Conservation (phyloP, 2,888 invertebrate genomes). For the Emesis furor region DNA sequence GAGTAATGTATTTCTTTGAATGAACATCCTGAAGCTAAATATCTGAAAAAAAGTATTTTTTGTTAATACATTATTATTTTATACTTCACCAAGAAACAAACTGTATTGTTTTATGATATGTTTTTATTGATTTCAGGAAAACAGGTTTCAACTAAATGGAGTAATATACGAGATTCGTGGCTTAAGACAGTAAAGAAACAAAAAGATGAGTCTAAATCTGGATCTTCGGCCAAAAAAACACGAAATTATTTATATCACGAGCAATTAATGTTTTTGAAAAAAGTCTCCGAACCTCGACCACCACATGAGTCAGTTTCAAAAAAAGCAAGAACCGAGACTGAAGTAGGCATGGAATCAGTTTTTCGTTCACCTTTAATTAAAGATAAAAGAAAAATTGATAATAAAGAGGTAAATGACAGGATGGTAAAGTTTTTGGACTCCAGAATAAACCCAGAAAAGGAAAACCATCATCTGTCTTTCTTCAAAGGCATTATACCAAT, state of each 20-base stretch:
- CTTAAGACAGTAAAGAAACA: constrained; percentile 48
- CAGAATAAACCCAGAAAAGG: constrained; percentile 72
- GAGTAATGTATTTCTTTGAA: constrained; percentile 60
- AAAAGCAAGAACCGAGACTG: constrained; percentile 62
- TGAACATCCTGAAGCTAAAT: constrained; percentile 59
- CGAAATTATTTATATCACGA: constrained; percentile 72
- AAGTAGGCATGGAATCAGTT: constrained; percentile 69
- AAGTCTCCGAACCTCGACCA: constrained; percentile 67
- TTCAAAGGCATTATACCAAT: constrained; percentile 73
- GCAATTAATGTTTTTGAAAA: constrained; percentile 73
- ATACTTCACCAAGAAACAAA: constrained; percentile 68
- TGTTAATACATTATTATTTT: constrained; percentile 52
- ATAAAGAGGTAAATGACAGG: constrained; percentile 56
- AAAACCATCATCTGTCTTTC: constrained; percentile 71
- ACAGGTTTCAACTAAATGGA: constrained; percentile 69
- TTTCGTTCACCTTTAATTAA: constrained; percentile 70
- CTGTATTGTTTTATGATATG: constrained; percentile 22
- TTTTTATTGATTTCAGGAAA: constrained; percentile 63
- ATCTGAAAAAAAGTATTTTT: constrained; percentile 34
- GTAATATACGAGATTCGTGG: constrained; percentile 69
- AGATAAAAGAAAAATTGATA: constrained; percentile 56
- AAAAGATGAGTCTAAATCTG: constrained; percentile 71
- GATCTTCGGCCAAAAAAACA: constrained; percentile 65
- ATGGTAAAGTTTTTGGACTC: constrained; percentile 69
- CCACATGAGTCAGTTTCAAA: constrained; percentile 52